Percentiles rank a stretch among this genome's conserved stretches.
phyloP scores from a whole-genome alignment of 2,113 vertebrate species.

The Rattus norvegicus region GRCr8 NC_086019.1:148002001-148002500 shows the following conservation, averaged over 20 bases:
- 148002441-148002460: slow-evolving; percentile 5
- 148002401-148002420: not conserved
- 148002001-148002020: not conserved
- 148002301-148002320: not conserved
- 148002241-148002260: no score
- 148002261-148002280: no score
- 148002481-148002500: not conserved
- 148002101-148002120: not conserved
- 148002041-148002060: not conserved
- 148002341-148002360: not conserved
- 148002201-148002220: not conserved
- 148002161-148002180: not conserved
- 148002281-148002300: no score
- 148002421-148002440: not conserved
- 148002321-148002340: not conserved
- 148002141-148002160: not conserved
- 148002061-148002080: not conserved
- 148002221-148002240: no score
- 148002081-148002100: not conserved
- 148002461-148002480: not conserved
- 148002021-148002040: not conserved
- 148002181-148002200: not conserved
- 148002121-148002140: not conserved
- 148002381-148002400: not conserved
- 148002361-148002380: not conserved